phyloP scores from a whole-genome alignment of 2,113 vertebrate species.

The Chaetura pelagica region DNA sequence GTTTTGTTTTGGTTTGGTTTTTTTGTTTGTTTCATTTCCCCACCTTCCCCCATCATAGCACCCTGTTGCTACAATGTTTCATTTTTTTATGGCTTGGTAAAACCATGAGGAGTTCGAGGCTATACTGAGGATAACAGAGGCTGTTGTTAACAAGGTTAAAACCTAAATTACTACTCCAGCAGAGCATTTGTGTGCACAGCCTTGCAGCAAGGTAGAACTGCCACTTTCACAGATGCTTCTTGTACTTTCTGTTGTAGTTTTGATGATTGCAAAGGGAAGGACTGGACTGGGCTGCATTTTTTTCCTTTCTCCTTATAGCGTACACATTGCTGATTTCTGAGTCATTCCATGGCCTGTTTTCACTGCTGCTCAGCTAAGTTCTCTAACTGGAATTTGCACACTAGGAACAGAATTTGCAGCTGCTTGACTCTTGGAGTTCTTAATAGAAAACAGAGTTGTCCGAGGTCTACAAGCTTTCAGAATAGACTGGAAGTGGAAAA shows the following conservation, averaged over 20 bases:
- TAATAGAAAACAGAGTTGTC: background rate
- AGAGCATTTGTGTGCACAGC: background rate
- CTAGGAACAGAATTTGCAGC: background rate
- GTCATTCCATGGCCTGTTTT: background rate
- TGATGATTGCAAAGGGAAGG: background rate
- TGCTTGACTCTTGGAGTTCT: background rate
- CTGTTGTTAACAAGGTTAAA: background rate
- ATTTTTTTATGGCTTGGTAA: background rate
- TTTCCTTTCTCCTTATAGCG: background rate
- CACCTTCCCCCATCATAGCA: background rate
- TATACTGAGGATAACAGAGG: background rate
- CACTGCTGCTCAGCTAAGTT: background rate
- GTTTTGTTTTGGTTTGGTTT: background rate
- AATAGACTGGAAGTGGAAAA: background rate
- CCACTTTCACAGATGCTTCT: background rate
- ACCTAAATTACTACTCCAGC: background rate
- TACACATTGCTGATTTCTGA: background rate
- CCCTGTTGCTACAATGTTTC: background rate
- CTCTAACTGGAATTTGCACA: background rate
- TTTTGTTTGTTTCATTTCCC: background rate
- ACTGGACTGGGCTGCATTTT: background rate
- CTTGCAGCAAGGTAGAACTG: background rate
- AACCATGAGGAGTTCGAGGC: background rate
- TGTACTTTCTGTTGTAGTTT: background rate
- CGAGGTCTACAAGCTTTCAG: background rate